Evolutionary conservation across 2,113 vertebrate species (phyloP).

Genomic region (Menidia beryllina): DNA sequence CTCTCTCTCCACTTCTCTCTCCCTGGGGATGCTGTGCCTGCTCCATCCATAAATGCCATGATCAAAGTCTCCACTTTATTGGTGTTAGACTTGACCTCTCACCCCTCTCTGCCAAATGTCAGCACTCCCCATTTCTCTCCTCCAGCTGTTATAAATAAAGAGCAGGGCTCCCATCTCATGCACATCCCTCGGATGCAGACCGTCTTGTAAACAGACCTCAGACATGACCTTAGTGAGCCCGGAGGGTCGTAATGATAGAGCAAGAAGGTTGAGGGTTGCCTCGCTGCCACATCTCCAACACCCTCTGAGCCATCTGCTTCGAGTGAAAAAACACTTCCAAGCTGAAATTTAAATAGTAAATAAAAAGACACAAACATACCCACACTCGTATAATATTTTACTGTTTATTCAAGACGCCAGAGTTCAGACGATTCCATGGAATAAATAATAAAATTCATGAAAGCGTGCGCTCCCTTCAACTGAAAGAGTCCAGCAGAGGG

Average conservation of each 20-base stretch:
- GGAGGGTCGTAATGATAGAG: conserved; percentile 40
- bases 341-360: not conserved
- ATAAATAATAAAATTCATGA: not conserved
- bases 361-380: conserved; percentile 8
- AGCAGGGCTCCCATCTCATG: conserved; percentile 81
- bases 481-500: conserved; percentile 69
- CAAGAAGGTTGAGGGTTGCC: conserved; percentile 11
- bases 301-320: conserved; percentile 8
- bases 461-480: not conserved
- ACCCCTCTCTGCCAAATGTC: conserved; percentile 84
- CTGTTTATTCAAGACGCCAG: not conserved
- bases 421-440: conserved; percentile 12
- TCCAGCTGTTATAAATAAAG: conserved; percentile 96
- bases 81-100: conserved; percentile 91
- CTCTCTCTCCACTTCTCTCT: conserved; percentile 11
- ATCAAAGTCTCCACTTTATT: conserved; percentile 94
- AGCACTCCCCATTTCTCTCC: conserved; percentile 82
- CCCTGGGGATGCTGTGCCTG: conserved; percentile 82
- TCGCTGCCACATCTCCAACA: not conserved
- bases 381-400: not conserved
- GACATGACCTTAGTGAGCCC: conserved; percentile 54
- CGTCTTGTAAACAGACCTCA: conserved; percentile 72
- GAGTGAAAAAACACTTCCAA: conserved; percentile 18
- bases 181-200: conserved; percentile 67
- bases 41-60: conserved; percentile 92